These are phyloP conservation scores for Halocynthia aurantium DNA, from an alignment of 23 tunicate species.

Conservation along the genomic window DNA sequence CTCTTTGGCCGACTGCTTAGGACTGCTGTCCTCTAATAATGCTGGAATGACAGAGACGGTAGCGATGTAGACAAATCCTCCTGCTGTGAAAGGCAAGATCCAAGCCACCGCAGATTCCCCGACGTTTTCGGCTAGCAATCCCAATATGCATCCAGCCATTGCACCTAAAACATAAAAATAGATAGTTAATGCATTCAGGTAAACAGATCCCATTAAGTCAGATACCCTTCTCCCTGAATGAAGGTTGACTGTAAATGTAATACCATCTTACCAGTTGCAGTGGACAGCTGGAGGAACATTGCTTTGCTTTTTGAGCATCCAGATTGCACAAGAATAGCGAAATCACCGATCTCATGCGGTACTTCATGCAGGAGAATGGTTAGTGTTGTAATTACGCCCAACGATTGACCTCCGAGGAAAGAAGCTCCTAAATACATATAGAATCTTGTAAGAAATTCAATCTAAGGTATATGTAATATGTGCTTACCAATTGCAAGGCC, in stretches of 20 bases:
- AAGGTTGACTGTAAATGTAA: not conserved
- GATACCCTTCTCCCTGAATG: not conserved
- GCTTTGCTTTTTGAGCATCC: conserved; percentile 84
- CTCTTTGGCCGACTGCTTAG: conserved; percentile 79
- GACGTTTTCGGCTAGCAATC: conserved; percentile 77
- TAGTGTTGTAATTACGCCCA: conserved; percentile 88
- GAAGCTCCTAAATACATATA: conserved; percentile 59
- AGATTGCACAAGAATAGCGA: conserved; percentile 95
- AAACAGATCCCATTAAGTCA: not conserved
- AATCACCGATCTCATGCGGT: conserved; percentile 98
- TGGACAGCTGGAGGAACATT: conserved; percentile 84
- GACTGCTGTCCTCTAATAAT: conserved; percentile 56
- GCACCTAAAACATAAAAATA: conserved; percentile 36
- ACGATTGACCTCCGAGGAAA: conserved; percentile 80
- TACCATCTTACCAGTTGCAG: conserved; percentile 70
- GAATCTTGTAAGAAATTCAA: not conserved
- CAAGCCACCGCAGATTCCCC: conserved; percentile 87
- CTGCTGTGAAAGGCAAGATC: conserved; percentile 96
- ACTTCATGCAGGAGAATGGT: conserved; percentile 94
- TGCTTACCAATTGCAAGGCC: conserved; percentile 86
- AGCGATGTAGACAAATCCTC: conserved; percentile 96
- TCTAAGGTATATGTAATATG: too few species aligned
- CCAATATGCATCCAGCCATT: conserved; percentile 81
- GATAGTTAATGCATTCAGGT: not conserved
- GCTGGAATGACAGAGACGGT: conserved; percentile 97